Conservation (phyloP, 2,113 vertebrate species). For the Cottus gobio region DNA sequence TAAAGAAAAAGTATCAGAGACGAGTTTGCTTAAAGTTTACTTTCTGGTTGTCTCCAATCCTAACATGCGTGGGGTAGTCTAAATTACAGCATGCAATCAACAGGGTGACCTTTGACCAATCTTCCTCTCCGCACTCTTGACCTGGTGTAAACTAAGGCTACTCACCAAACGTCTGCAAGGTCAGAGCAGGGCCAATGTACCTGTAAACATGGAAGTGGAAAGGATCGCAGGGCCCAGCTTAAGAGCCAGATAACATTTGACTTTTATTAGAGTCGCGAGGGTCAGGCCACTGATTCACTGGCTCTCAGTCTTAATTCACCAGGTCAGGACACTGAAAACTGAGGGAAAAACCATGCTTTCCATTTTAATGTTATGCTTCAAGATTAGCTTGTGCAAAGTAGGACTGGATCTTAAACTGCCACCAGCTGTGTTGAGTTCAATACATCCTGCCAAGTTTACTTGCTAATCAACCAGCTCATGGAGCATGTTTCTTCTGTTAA, state of each 20-base stretch:
- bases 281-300: constrained; percentile 56
- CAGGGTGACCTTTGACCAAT: constrained; percentile 63
- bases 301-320: constrained; percentile 39
- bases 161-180: constrained; percentile 47
- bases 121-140: constrained; percentile 48
- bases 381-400: constrained; percentile 23
- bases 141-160: constrained; percentile 58
- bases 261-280: constrained; percentile 62
- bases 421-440: constrained; percentile 49
- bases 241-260: constrained; percentile 67
- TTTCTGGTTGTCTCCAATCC: constrained; percentile 21
- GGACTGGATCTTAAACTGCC: constrained; percentile 40
- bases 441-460: constrained; percentile 42
- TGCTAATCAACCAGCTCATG: constrained; percentile 38
- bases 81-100: constrained; percentile 68
- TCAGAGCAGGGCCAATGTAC: constrained; percentile 65
- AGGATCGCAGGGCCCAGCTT: constrained; percentile 42
- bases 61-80: constrained; percentile 38
- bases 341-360: constrained; percentile 10
- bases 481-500: constrained; percentile 31
- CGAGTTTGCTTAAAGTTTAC: not conserved
- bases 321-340: constrained; percentile 17
- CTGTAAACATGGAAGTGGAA: constrained; percentile 66
- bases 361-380: constrained; percentile 22
- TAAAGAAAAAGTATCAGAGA: constrained; percentile 28